Evolutionary conservation across 2,797 vertebrate genomes (phyloP).

Genomic region (Tarsius wallacei): DNA sequence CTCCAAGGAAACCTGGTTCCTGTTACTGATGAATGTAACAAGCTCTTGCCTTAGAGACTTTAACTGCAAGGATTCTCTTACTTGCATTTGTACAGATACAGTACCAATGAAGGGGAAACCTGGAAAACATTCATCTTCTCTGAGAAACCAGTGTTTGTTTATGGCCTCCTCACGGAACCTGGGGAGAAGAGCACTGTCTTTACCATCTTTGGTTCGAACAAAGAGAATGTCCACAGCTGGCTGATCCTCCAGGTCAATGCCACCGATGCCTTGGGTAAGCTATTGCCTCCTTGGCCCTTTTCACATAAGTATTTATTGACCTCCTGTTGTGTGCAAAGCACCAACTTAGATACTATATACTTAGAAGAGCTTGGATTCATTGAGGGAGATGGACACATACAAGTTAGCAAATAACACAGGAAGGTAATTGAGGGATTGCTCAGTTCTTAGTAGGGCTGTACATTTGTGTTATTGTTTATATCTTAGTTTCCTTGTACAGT

Average conservation of each 20-base stretch:
- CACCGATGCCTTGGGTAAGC: conserved; percentile 95
- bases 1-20: background rate
- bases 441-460: background rate
- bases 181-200: conserved; percentile 98
- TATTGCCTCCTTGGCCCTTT: background rate
- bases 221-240: conserved; percentile 98
- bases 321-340: background rate
- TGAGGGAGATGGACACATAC: background rate
- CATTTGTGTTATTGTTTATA: background rate
- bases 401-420: no score
- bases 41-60: background rate
- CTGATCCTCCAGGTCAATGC: conserved; percentile 98
- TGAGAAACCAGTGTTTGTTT: conserved; percentile 94
- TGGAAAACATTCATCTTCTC: conserved; percentile 97
- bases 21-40: background rate
- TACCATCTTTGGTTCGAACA: conserved; percentile 98
- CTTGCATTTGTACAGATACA: conserved; percentile 92
- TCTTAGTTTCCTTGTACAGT: background rate
- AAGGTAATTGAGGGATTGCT: background rate
- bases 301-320: accelerated
- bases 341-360: background rate
- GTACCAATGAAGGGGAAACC: conserved; percentile 98
- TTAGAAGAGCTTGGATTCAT: accelerated
- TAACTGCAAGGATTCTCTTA: background rate
- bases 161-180: conserved; percentile 97